Conservation (phyloP, 1,140 invertebrate genomes). For the Hycleus cichorii region DNA sequence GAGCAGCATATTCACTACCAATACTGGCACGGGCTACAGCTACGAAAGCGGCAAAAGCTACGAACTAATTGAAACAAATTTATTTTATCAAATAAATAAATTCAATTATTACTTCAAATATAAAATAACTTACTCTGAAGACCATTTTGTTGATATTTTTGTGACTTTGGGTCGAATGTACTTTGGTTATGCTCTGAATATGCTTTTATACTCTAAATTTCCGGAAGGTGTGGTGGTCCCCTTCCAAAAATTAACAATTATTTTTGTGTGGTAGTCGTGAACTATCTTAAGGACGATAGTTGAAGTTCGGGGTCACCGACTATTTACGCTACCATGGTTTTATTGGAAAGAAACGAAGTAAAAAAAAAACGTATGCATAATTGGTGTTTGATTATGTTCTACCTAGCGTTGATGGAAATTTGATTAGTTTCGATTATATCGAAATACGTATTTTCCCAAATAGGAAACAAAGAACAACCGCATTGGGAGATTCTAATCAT, state of each 20-base stretch:
- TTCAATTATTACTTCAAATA: neutral
- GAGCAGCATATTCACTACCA: neutral
- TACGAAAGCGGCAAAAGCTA: constrained; percentile 31
- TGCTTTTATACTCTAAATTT: constrained; percentile 14
- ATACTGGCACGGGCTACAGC: constrained; percentile 33
- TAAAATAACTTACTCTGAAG: constrained; percentile 12
- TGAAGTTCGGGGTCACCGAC: neutral
- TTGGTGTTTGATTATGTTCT: no score
- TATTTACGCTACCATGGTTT: neutral
- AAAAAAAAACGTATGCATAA: no score
- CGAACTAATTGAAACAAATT: constrained; percentile 25
- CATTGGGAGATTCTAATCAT: no score
- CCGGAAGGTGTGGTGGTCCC: constrained; percentile 5
- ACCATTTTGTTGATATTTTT: constrained; percentile 10
- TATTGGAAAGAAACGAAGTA: no score
- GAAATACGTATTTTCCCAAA: no score
- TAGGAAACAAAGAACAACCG: no score
- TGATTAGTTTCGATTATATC: no score
- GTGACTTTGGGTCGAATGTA: constrained; percentile 1
- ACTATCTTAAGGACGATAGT: neutral
- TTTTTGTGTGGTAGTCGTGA: neutral
- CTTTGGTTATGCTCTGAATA: neutral
- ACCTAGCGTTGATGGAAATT: no score
- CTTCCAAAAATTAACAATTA: neutral
- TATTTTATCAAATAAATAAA: constrained; percentile 10